These are phyloP conservation scores for Emys orbicularis DNA, from an alignment of 2,797 vertebrate genomes.

Conservation along the genomic window DNA sequence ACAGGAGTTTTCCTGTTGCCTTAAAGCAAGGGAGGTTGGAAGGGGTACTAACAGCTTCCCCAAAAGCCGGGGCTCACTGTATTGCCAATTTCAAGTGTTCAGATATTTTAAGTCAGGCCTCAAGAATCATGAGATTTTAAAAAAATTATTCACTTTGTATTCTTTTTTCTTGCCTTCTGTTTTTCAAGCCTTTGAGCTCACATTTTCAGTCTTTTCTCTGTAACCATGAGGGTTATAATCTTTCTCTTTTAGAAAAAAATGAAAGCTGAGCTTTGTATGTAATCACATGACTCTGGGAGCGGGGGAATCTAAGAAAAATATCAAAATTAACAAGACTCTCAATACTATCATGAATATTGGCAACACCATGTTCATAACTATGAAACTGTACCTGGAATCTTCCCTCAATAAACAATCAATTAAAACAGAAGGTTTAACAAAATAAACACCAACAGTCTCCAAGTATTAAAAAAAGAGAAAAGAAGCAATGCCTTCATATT, in stretches of 20 bases:
- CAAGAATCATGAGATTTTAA: slow-evolving; percentile 37
- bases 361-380: neutral
- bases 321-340: neutral
- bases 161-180: slow-evolving; percentile 33
- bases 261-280: neutral
- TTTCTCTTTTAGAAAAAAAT: neutral
- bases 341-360: neutral
- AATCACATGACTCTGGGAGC: neutral
- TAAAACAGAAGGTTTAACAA: neutral
- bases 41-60: slow-evolving; percentile 28
- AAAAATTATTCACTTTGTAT: slow-evolving; percentile 37
- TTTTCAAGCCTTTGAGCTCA: neutral
- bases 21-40: slow-evolving; percentile 43
- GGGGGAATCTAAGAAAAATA: neutral
- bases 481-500: neutral
- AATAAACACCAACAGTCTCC: neutral
- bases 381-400: neutral
- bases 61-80: slow-evolving; percentile 31
- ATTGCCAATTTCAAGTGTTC: slow-evolving; percentile 44
- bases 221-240: neutral
- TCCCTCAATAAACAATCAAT: neutral
- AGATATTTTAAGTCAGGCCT: slow-evolving; percentile 38
- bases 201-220: neutral
- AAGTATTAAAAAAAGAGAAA: neutral
- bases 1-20: neutral